Base-by-base conservation (phyloP, 1,140 invertebrate genomes). In the Euwallacea fornicatus region DNA sequence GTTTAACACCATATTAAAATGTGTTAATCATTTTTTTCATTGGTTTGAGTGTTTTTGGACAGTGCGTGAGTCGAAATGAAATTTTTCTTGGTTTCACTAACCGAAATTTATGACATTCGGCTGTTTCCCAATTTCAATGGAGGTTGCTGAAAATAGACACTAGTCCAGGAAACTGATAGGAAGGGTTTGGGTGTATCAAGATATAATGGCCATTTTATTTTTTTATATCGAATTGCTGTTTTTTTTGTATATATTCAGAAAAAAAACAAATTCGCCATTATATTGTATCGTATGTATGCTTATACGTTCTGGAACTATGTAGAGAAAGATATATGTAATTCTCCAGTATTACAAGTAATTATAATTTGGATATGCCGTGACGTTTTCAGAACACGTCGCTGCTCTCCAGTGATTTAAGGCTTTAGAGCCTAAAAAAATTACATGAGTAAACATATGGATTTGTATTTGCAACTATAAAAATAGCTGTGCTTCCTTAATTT, bases 401-500 rank as follows among this genome's bases (percentile, higher is more conserved):
- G 33, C 41, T 41, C 41, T 61, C 42, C 62, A 64, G 46, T 64
- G 62, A 64, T 64, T 42, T 64, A 21, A 50, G 46, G 62, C 60
- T 62, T 13, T 50, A 50, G 7, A 33, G 43, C 46, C 11, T 62
- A 42, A 62, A 62, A 33, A 62, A 62, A 21, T 43, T 43, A 44
- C 43, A 16, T 62, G 44, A 13, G 7, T 43, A 10, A 62, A 8
- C 33, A 13, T 11, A 42, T 13, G 59, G n/a, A 21, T 42, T 43
- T 62, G 11, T 62, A 44, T 56, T 63, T 33, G 33, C 33, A 55
- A 66, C 53, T 67, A 43, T n/a, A 67, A 67, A 59, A 46, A 59
- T 63, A 70, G 68, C 50, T 63, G 68, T 70, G 60, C 60, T 70
- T 70, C 43, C 61, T 56, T 70, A 56, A 46, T 62, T 70, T 70